Percentiles rank a stretch among this genome's conserved stretches.
phyloP scores from a whole-genome alignment of 2,797 vertebrate genomes.

The Falco novaeseelandiae region DNA sequence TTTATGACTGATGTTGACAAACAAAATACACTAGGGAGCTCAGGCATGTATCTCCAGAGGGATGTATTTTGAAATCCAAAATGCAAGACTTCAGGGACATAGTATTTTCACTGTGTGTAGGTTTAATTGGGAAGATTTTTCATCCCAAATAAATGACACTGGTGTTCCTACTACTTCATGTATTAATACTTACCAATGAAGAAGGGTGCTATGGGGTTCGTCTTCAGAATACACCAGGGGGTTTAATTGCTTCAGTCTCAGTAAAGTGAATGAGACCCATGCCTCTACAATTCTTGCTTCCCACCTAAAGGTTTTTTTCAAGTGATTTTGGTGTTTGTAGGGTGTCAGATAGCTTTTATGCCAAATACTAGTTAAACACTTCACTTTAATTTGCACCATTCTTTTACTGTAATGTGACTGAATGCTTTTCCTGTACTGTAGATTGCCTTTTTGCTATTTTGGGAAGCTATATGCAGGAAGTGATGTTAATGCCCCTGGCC shows the following conservation, averaged over 20 bases:
- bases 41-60: background rate
- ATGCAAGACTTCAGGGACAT: constrained; percentile 18
- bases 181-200: background rate
- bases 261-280: background rate
- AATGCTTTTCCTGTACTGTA: background rate
- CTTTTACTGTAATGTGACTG: background rate
- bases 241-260: background rate
- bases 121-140: constrained; percentile 47
- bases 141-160: constrained; percentile 19
- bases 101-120: constrained; percentile 8
- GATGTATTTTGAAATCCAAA: constrained; percentile 44
- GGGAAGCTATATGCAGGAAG: constrained; percentile 10
- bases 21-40: background rate
- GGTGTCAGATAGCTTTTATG: background rate
- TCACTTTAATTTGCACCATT: background rate
- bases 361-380: background rate
- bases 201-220: background rate
- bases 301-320: background rate
- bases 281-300: background rate
- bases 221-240: background rate
- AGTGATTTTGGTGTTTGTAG: background rate
- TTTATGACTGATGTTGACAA: constrained; percentile 60
- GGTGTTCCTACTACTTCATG: background rate
- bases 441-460: background rate
- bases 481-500: background rate